phyloP scores from a whole-genome alignment of 2,797 vertebrate genomes.

The Rhynchotus rufescens region DNA sequence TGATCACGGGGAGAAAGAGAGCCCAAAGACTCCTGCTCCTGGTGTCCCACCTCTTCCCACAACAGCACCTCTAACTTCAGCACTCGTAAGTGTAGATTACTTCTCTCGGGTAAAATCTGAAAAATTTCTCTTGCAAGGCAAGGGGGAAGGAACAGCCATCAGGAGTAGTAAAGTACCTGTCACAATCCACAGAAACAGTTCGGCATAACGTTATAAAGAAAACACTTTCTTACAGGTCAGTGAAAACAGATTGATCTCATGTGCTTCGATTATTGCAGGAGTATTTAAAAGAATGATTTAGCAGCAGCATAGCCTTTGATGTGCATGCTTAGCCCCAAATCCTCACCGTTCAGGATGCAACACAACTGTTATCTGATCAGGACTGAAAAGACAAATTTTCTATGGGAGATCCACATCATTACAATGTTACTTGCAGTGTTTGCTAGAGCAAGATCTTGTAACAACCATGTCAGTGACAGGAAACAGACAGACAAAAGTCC shows the following conservation, averaged over 20 bases:
- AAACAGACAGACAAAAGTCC: neutral
- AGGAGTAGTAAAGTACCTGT: neutral
- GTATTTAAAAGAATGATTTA: neutral
- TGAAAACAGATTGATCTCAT: neutral
- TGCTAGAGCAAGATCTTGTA: neutral
- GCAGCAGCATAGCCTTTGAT: neutral
- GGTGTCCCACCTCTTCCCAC: slow-evolving; percentile 11
- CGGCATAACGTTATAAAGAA: neutral
- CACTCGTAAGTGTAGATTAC: slow-evolving; percentile 71
- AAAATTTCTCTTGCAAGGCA: neutral
- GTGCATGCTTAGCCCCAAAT: neutral
- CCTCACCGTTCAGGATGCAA: neutral
- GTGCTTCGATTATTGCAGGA: neutral
- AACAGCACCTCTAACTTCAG: neutral
- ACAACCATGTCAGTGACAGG: neutral
- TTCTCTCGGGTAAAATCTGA: neutral
- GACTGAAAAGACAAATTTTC: neutral
- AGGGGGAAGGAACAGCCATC: neutral
- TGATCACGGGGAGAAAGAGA: slow-evolving; percentile 15
- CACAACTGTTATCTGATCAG: neutral
- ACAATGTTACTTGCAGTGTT: neutral
- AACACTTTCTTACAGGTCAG: neutral
- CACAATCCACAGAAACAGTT: neutral
- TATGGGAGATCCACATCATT: neutral
- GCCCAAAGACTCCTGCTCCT: neutral